These are phyloP conservation scores for Sinosuthora webbiana DNA, from an alignment of 2,113 vertebrate species.

Conservation along the genomic window DNA sequence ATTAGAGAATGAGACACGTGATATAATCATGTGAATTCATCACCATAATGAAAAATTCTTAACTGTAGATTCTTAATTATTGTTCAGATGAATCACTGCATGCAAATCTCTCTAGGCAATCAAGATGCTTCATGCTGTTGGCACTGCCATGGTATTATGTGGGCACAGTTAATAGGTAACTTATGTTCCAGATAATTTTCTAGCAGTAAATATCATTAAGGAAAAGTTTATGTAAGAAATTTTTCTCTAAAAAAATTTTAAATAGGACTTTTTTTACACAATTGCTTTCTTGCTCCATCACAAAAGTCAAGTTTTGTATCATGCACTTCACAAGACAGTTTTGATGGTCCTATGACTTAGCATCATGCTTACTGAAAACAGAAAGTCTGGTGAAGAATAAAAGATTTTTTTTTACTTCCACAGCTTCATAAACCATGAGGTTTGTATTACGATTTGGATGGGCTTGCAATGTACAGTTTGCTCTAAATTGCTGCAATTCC, in stretches of 20 bases:
- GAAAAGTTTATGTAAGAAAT: not conserved
- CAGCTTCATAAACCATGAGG: constrained; percentile 24
- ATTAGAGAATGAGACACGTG: not conserved
- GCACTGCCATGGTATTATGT: not conserved
- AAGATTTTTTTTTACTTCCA: not conserved
- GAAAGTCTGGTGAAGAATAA: not conserved
- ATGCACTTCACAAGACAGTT: not conserved
- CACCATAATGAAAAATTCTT: constrained; percentile 16
- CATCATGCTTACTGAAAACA: not conserved
- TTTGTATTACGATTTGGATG: constrained; percentile 60
- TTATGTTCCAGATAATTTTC: not conserved
- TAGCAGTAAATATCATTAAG: not conserved
- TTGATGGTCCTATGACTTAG: not conserved
- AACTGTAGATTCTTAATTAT: constrained; percentile 46
- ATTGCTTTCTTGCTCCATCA: not conserved
- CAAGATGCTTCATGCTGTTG: constrained; percentile 7
- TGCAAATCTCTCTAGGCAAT: not conserved
- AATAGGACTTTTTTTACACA: not conserved
- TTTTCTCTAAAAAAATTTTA: not conserved
- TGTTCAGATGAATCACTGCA: not conserved
- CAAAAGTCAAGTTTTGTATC: not conserved
- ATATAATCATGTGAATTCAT: not conserved
- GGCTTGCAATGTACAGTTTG: constrained; percentile 34
- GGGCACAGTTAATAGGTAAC: not conserved
- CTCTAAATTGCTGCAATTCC: constrained; percentile 60